Evolutionary conservation across 2,113 vertebrate genomes (phyloP), one percentile per base, ranked within the genome.

Genomic region (Sinocyclocheilus maitianheensis): DNA sequence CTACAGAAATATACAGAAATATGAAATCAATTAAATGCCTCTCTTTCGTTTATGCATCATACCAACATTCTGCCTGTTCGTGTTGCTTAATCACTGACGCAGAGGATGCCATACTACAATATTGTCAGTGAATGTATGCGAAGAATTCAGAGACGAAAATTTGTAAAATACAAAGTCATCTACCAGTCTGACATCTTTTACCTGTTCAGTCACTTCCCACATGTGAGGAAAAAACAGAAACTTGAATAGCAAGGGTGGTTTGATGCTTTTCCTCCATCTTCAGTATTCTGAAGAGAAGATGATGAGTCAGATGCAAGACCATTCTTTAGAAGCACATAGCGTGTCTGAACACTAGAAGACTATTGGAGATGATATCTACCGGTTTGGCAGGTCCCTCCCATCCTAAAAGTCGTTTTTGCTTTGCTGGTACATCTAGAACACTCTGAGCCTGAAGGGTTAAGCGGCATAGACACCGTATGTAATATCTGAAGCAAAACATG

Each of bases 361-460:
- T 40, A 24, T 30, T 55, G 22, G 26, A 8, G 65, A 63, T 78
- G 51, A 37, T 12, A 77, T 58, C 58, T 87, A 79, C 87, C 83
- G 85, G 89, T 88, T 58, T 51, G 78, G 43, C 84, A 11, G 79
- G 85, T 79, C 77, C 43, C 87, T 85, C 87, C 77, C 67, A 82
- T 86, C 77, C 37, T 58, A 10, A 89, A 71, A 72, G 12, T 65
- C 78, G 40, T 82, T 84, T 46, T 6, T 83, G 65, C 16, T 65
- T 65, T 63, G 46, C 30, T 79, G 5, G 51, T 24, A 24, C 37
- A 69, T 86, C 26, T 34, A 53, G 72, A 40, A 40, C 22, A 84
- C 14, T 37, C 22, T 77, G 20, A 72, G 11, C 18, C 30, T 55
- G 12, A 72, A 74, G 12, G 51, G 24, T 16, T 53, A 34, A 9